phyloP scores from a whole-genome alignment of 2,113 vertebrate genomes.

The Macaca fascicularis region T2T-MFA8v1.1 NC_088381.1:156474001-156474500 shows the following conservation, averaged over 20 bases:
- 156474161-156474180: background rate
- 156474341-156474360: background rate
- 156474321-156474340: background rate
- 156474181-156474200: background rate
- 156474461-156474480: fast-evolving
- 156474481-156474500: slow-evolving; percentile 92
- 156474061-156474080: slow-evolving; percentile 96
- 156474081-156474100: slow-evolving; percentile 53
- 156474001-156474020: slow-evolving; percentile 93
- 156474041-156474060: slow-evolving; percentile 94
- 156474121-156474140: background rate
- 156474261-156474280: background rate
- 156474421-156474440: background rate
- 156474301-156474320: background rate
- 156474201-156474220: background rate
- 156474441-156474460: fast-evolving
- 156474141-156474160: background rate
- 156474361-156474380: background rate
- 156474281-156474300: background rate
- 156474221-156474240: background rate
- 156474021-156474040: slow-evolving; percentile 96
- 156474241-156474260: background rate
- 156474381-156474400: fast-evolving
- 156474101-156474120: background rate
- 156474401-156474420: too few relatives aligned